Evolutionary conservation across 2,888 invertebrate species (phyloP), one percentile per base, ranked within the genome.

Genomic region (Rambutsinella grinnellia): DNA sequence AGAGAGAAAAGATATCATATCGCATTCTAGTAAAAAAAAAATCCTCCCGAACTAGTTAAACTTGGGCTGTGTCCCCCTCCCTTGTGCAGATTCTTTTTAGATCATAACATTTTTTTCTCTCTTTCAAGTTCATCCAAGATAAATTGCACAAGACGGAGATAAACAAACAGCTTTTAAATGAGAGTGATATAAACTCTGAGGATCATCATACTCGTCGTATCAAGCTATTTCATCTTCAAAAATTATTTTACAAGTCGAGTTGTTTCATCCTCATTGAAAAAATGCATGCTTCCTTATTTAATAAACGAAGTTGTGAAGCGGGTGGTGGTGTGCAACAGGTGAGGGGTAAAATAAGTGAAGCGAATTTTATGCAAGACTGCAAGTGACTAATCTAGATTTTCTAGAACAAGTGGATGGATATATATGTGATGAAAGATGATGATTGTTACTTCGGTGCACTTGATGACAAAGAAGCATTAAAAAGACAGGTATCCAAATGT

Each of bases 321-420:
- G 36, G 6, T 36, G 5, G 5, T 36, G 36, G 36, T 36, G 36
- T n/a, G 36, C 5, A 13, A 13, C 36, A 36, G 36, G 36, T 36
- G 36, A 36, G 36, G 36, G 13, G 36, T 5, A 5, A 36, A 36
- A 36, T 8, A 36, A 8, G 36, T 5, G 36, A 36, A 36, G 6
- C 6, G 36, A 36, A 76, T 76, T 69, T 67, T 63, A 49, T 75
- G 75, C 62, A 74, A 54, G 66, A 67, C 61, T 60, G 61, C 61
- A 51, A 36, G 21, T 49, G 57, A 53, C 56, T 24, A 63, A 65
- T 69, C 76, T 76, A 76, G 69, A 75, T 65, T 68, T 67, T 74
- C 67, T 67, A 74, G 74, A 66, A 67, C 54, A 44, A 57, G n/a
- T n/a, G n/a, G n/a, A n/a, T n/a, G n/a, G n/a, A n/a, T n/a, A n/a